Evolutionary conservation across 2,888 invertebrate genomes (phyloP).

Genomic region (Drosophila paramelanica): DNA sequence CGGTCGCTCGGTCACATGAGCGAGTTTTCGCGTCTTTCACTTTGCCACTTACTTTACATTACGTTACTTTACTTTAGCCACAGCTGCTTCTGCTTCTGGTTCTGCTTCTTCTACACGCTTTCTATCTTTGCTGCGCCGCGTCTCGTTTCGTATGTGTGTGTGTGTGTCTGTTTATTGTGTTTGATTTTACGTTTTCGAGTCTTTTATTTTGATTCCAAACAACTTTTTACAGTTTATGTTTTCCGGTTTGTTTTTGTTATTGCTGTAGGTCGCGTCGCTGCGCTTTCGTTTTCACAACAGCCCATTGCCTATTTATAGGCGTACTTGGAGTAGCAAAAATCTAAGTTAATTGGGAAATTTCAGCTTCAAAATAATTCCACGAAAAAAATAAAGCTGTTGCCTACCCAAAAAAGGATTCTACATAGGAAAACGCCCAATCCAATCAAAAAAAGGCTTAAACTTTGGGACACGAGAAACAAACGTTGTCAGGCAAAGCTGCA

Average conservation of each 20-base stretch:
- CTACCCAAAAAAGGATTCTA: slow-evolving; percentile 22
- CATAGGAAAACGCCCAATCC: slow-evolving; percentile 5
- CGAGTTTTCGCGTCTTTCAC: slow-evolving; percentile 53
- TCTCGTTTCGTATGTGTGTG: slow-evolving; percentile 6
- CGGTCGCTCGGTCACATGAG: slow-evolving; percentile 80
- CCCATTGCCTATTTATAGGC: slow-evolving; percentile 49
- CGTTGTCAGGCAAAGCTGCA: slow-evolving; percentile 13
- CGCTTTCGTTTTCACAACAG: slow-evolving; percentile 46
- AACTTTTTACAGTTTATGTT: slow-evolving; percentile 27
- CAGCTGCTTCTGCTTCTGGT: slow-evolving; percentile 14
- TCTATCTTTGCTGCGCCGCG: slow-evolving; percentile 34
- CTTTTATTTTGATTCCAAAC: slow-evolving; percentile 72
- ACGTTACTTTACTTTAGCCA: slow-evolving; percentile 42
- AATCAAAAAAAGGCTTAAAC: slow-evolving; percentile 15
- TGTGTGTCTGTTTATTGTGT: slow-evolving; percentile 37
- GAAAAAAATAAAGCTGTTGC: slow-evolving; percentile 11
- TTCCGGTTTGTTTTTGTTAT: slow-evolving; percentile 29
- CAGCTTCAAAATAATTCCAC: neutral
- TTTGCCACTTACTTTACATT: slow-evolving; percentile 53
- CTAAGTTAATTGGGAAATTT: slow-evolving; percentile 16
- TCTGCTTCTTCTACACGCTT: slow-evolving; percentile 31
- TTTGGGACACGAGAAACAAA: slow-evolving; percentile 21
- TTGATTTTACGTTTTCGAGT: slow-evolving; percentile 56
- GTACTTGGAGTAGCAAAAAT: neutral
- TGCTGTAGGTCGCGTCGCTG: slow-evolving; percentile 52